phyloP scores from a whole-genome alignment of 2,113 vertebrate species.

The Sinocyclocheilus rhinocerous region DNA sequence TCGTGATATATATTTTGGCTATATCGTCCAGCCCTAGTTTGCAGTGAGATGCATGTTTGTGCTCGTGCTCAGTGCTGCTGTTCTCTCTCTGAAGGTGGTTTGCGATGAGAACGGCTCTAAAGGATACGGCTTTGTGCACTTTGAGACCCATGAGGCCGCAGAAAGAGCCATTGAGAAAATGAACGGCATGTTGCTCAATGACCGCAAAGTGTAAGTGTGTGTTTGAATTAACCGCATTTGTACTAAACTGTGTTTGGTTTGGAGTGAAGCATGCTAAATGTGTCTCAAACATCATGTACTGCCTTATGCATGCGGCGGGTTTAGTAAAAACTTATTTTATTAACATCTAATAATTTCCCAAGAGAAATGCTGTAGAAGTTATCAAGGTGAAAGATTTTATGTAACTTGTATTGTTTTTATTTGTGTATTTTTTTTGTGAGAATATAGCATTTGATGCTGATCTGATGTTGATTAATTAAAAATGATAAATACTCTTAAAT shows the following conservation, averaged over 20 bases:
- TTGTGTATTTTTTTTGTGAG: not conserved
- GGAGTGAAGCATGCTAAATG: not conserved
- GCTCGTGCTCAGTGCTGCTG: not conserved
- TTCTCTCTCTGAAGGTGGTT: conserved; percentile 83
- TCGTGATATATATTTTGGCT: too few species aligned
- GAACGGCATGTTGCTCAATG: conserved; percentile 99
- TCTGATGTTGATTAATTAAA: not conserved
- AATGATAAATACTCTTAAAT: not conserved
- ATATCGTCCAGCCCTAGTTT: too few species aligned
- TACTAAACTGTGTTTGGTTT: not conserved
- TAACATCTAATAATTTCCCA: too few species aligned
- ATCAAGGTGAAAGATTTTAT: not conserved
- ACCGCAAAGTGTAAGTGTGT: conserved; percentile 96
- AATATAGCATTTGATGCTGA: not conserved
- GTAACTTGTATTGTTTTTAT: not conserved
- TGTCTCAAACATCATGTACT: not conserved
- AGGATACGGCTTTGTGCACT: conserved; percentile 99
- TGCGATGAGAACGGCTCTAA: conserved; percentile 99
- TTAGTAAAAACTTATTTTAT: too few species aligned
- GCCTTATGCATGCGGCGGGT: not conserved
- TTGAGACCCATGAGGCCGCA: conserved; percentile 97
- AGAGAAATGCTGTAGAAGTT: too few species aligned
- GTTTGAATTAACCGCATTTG: not conserved
- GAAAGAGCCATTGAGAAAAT: conserved; percentile 99
- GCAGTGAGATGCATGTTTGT: conserved; percentile 10